These are phyloP conservation scores for Drosophila stalkeri DNA, from an alignment of 2,888 invertebrate genomes.

Conservation along the genomic window DNA sequence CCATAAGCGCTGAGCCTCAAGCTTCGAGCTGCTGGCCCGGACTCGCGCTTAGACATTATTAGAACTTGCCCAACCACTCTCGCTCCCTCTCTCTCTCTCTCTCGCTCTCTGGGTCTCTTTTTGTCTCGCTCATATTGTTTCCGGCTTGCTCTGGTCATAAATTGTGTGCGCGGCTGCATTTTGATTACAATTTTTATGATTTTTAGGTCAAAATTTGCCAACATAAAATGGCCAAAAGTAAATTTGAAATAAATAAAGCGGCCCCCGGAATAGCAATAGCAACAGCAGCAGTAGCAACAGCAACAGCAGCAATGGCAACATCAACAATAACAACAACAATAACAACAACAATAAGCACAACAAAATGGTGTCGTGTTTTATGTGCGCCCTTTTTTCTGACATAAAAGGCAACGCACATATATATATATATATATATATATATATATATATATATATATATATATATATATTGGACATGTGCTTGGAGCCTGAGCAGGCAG, in stretches of 20 bases:
- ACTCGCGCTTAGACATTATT: constrained; percentile 73
- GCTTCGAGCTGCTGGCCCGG: constrained; percentile 59
- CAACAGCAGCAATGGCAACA: constrained; percentile 32
- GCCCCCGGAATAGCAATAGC: constrained; percentile 31
- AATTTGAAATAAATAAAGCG: constrained; percentile 77
- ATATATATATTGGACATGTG: constrained; percentile 4
- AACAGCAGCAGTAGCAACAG: constrained; percentile 41
- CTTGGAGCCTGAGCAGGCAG: constrained; percentile 15
- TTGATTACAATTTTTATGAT: constrained; percentile 81
- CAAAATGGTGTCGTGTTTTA: constrained; percentile 68
- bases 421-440: constrained; percentile 3
- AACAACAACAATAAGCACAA: constrained; percentile 42
- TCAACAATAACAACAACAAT: constrained; percentile 36
- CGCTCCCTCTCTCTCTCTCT: not conserved
- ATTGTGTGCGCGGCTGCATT: constrained; percentile 65
- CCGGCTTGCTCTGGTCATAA: constrained; percentile 60
- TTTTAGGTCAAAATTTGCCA: constrained; percentile 82
- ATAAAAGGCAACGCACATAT: constrained; percentile 51
- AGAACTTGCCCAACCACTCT: constrained; percentile 49
- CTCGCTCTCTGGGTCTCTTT: not conserved
- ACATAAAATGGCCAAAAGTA: constrained; percentile 80
- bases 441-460: too few species aligned
- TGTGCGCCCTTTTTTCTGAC: constrained; percentile 64
- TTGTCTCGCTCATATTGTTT: constrained; percentile 27
- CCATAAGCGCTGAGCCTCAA: constrained; percentile 76